Base-by-base conservation (phyloP, 2,888 invertebrate species). In the Neria commutata region DNA sequence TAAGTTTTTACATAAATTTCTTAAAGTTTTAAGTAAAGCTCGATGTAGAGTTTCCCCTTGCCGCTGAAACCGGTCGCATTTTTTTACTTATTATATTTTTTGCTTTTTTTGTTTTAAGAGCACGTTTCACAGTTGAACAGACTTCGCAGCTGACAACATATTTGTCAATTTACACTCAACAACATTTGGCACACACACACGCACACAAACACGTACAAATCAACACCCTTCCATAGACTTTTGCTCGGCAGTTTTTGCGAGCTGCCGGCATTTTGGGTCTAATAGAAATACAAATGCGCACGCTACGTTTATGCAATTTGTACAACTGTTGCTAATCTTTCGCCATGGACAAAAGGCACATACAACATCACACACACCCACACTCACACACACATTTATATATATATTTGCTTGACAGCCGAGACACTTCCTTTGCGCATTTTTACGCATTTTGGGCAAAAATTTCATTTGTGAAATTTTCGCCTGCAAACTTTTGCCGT, bases 251-350 rank as follows among this genome's bases (percentile, higher is more conserved):
- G 50, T 62, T 19, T n/a, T 34, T 33, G 42, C 10, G 2, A 14
- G 45, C 5, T 45, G 45, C 17, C 45, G 21, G 19, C 17, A 45
- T 34, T 10, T 51, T n/a, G n/a, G n/a, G n/a, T n/a, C n/a, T n/a
- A n/a, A n/a, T n/a, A n/a, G n/a, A n/a, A n/a, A n/a, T n/a, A n/a
- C n/a, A 6, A 6, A 29, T 29, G 29, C 29, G 11, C 29, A 29
- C 29, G 11, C 29, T 29, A 6, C 11, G 11, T 21, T 42, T 8
- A 42, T 52, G 56, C 58, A 55, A 54, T 37, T 56, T 58, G 64
- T 65, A 67, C 74, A 74, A 73, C 74, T 73, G 74, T 73, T 73
- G 73, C 73, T 74, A 74, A 73, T 73, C 71, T 70, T 68, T 71
- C n/a, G 24, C 11, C 23, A 17, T 40, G 42, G 21, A 42, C 46